A percentile compares a stretch with the other conserved stretches of the same genome.
Evolutionary conservation across 2,113 vertebrate species (phyloP).

Genomic region (Hyperopisus bebe): DNA sequence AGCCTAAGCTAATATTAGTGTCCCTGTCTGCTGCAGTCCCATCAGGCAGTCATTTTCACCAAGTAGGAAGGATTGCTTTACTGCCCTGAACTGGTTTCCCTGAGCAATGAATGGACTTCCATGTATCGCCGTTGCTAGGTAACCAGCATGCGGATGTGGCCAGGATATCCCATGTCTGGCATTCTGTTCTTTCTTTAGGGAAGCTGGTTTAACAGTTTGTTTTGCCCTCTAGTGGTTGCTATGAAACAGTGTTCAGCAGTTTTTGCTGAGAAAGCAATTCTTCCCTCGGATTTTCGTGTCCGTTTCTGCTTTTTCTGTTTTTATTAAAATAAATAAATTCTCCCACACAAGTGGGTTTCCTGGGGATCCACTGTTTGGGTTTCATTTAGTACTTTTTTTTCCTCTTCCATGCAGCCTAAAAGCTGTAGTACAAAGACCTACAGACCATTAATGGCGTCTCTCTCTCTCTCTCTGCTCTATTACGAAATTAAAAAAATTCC

Average conservation of each 20-base stretch:
- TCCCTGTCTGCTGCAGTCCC: not conserved
- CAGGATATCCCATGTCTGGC: slow-evolving; percentile 7
- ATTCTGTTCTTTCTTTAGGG: not conserved
- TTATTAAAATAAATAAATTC: not conserved
- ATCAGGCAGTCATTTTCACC: not conserved
- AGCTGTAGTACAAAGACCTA: not conserved
- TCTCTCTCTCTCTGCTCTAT: not conserved
- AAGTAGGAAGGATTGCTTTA: not conserved
- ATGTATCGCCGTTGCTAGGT: slow-evolving; percentile 6
- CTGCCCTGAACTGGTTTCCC: not conserved
- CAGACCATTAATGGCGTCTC: not conserved
- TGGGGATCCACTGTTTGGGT: not conserved
- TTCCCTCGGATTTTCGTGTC: not conserved
- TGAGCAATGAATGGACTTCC: not conserved
- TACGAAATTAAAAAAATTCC: not conserved
- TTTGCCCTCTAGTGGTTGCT: slow-evolving; percentile 17
- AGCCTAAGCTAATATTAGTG: not conserved
- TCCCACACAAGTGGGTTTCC: not conserved
- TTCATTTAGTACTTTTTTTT: not conserved
- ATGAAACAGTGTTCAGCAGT: not conserved
- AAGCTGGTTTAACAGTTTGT: not conserved
- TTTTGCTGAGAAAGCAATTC: not conserved
- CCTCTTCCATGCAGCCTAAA: not conserved
- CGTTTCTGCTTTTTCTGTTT: not conserved
- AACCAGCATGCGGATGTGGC: not conserved